Evolutionary conservation across 2,888 invertebrate species (phyloP).

Genomic region (Phytoseiulus persimilis): DNA sequence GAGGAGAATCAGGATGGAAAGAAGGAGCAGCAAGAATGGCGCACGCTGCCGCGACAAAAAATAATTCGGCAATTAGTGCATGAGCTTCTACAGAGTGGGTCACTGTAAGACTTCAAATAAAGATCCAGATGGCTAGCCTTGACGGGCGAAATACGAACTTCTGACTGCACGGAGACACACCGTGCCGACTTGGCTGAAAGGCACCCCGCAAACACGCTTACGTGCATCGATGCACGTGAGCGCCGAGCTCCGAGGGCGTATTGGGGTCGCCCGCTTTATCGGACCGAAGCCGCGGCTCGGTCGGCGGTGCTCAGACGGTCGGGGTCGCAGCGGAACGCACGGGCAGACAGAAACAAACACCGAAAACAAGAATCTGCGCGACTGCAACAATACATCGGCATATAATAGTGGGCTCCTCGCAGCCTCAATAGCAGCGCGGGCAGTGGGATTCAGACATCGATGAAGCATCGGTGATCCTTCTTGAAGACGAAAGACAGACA

Average conservation of each 20-base stretch:
- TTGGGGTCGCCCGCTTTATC: no score
- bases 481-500: conserved; percentile 5
- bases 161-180: no score
- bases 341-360: background rate
- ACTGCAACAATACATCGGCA: background rate
- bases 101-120: no score
- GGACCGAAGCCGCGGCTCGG: no score
- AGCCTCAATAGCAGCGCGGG: background rate
- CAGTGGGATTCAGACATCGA: background rate
- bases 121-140: no score
- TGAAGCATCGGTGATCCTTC: background rate
- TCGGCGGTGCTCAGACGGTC: no score
- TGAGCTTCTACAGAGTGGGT: background rate
- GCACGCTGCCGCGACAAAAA: background rate
- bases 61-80: background rate
- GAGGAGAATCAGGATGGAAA: background rate
- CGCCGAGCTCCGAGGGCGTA: no score
- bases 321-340: no score
- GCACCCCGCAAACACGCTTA: no score
- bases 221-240: no score
- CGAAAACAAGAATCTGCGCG: background rate
- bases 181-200: no score
- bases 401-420: background rate
- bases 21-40: background rate
- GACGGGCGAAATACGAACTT: no score